Percentiles rank a stretch among this genome's conserved stretches.
Conservation (phyloP, 2,888 invertebrate genomes). For the Eristalis intricaria region DNA sequence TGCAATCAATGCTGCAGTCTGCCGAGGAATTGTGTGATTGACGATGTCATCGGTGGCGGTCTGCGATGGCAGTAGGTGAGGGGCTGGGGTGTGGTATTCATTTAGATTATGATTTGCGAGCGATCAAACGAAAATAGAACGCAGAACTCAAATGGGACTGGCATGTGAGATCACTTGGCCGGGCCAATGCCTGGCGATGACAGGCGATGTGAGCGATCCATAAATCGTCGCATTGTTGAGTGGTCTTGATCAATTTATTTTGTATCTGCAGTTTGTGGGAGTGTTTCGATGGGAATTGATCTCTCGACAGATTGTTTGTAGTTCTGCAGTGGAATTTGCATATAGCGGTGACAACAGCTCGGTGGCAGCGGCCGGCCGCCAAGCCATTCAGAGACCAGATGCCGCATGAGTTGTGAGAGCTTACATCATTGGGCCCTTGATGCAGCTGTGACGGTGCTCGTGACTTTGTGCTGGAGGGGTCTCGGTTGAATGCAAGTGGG, state of each 20-base stretch:
- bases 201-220: conserved; percentile 42
- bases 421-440: background rate
- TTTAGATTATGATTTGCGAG: conserved; percentile 69
- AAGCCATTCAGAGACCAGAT: background rate
- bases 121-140: conserved; percentile 69
- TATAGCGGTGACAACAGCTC: background rate
- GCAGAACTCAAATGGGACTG: conserved; percentile 46
- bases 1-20: conserved; percentile 60
- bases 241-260: conserved; percentile 29
- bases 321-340: background rate
- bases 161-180: conserved; percentile 55
- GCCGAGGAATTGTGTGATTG: conserved; percentile 52
- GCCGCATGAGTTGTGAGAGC: background rate
- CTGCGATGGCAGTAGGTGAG: conserved; percentile 31
- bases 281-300: background rate
- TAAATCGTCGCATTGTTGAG: conserved; percentile 53
- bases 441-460: background rate
- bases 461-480: background rate
- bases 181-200: conserved; percentile 45
- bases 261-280: background rate
- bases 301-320: background rate
- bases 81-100: conserved; percentile 37
- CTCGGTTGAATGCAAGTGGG: background rate
- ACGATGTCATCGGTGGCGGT: conserved; percentile 53
- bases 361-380: background rate